Conservation (phyloP, 2,888 invertebrate species). For the Trileptium ribeirensis region DNA sequence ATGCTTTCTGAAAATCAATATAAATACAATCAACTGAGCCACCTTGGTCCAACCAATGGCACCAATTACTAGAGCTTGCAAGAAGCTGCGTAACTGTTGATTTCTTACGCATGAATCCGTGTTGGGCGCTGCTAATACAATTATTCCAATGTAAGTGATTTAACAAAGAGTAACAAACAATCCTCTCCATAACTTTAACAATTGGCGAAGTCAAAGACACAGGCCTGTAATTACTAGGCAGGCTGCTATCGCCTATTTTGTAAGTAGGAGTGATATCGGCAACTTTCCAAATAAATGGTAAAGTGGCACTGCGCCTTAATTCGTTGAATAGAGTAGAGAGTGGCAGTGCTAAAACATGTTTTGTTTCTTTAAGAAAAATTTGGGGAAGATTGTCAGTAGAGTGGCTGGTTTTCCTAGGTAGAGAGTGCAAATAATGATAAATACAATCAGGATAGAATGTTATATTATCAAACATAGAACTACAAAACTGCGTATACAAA, state of each 20-base stretch:
- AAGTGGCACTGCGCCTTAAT: background rate
- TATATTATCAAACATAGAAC: background rate
- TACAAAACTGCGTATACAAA: background rate
- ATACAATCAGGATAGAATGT: background rate
- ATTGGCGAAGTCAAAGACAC: background rate
- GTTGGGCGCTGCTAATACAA: background rate
- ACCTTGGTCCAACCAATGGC: background rate
- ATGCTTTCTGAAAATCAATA: background rate
- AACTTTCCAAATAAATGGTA: background rate
- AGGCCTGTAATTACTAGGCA: background rate
- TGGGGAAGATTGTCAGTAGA: background rate
- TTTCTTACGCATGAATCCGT: background rate
- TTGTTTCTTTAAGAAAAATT: background rate
- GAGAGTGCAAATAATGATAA: background rate
- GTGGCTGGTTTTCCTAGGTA: background rate
- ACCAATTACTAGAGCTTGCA: background rate
- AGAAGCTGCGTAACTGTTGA: background rate
- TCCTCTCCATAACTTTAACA: background rate
- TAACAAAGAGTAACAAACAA: background rate
- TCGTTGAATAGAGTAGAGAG: background rate
- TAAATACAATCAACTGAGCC: background rate
- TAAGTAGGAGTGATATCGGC: slow-evolving; percentile 6
- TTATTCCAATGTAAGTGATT: background rate
- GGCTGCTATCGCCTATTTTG: background rate
- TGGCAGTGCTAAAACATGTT: background rate